These are phyloP conservation scores for Caenorhabditis latens DNA, from an alignment of 1,140 invertebrate species.

Conservation along the genomic window DNA sequence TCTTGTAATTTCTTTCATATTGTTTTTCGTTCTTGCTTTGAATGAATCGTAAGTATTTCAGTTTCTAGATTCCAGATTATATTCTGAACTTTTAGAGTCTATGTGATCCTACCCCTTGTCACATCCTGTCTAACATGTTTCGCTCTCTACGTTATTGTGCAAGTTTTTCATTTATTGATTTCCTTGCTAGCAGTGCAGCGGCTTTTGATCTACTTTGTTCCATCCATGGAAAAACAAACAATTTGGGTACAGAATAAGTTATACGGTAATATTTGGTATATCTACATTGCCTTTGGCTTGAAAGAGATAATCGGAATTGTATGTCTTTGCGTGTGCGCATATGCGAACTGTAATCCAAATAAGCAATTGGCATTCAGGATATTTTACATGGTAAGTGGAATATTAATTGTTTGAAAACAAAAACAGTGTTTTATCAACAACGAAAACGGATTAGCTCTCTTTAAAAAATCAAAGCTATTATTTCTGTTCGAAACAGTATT, in stretches of 20 bases:
- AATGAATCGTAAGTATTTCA: not conserved
- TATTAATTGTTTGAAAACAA: no score
- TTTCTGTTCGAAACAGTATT: no score
- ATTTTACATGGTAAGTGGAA: no score
- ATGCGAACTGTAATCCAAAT: no score
- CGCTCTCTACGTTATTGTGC: not conserved
- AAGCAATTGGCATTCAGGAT: no score
- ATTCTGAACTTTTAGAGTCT: not conserved
- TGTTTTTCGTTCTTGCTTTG: not conserved
- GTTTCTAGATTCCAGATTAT: not conserved
- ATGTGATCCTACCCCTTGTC: not conserved
- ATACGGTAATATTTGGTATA: not conserved
- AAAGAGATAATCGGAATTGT: not conserved
- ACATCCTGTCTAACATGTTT: not conserved
- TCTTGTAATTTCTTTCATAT: not conserved
- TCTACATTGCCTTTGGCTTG: not conserved
- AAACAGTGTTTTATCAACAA: no score
- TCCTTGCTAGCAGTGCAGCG: not conserved
- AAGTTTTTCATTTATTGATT: not conserved
- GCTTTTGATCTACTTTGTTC: not conserved
- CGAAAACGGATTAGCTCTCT: no score
- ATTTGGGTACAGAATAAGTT: not conserved
- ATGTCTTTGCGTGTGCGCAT: not conserved
- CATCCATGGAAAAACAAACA: not conserved
- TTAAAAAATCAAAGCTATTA: no score